phyloP scores from a whole-genome alignment of 2,888 invertebrate species.

The Luperina nickerlii region DNA sequence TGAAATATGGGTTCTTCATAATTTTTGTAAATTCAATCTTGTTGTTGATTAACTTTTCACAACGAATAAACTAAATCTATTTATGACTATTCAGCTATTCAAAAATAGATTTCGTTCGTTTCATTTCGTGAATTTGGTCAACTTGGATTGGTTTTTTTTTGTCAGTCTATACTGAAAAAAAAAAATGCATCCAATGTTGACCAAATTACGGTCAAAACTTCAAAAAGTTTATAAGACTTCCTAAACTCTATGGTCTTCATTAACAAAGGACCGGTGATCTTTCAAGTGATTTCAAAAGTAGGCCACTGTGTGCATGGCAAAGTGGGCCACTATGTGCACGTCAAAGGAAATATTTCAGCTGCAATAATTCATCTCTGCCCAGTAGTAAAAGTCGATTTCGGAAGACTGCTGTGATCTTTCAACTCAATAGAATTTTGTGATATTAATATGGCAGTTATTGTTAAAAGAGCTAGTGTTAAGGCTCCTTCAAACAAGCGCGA shows the following conservation, averaged over 20 bases:
- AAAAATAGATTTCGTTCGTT: too few relatives aligned
- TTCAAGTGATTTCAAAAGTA: constrained; percentile 13
- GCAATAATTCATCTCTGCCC: constrained; percentile 28
- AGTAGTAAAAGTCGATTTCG: constrained; percentile 24
- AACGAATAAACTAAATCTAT: neutral
- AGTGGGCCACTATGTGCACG: constrained; percentile 1
- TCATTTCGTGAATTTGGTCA: too few relatives aligned
- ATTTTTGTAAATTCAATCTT: neutral
- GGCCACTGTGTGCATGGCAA: neutral
- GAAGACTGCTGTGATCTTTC: constrained; percentile 30
- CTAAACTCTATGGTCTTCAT: neutral
- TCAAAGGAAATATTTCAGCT: constrained; percentile 18
- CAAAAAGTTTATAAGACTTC: neutral
- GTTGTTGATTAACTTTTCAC: neutral
- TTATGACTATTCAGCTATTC: too few relatives aligned
- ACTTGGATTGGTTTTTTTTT: too few relatives aligned
- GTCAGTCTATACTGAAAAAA: neutral
- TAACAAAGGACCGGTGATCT: neutral
- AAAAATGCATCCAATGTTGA: neutral
- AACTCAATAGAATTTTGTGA: constrained; percentile 14
- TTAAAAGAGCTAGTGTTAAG: neutral
- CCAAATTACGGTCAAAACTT: neutral
- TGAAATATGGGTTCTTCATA: neutral
- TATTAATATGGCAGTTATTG: neutral
- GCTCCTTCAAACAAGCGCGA: too few relatives aligned